Evolutionary conservation across 2,888 invertebrate species (phyloP).

Genomic region (Lasioglossum pauxillum): DNA sequence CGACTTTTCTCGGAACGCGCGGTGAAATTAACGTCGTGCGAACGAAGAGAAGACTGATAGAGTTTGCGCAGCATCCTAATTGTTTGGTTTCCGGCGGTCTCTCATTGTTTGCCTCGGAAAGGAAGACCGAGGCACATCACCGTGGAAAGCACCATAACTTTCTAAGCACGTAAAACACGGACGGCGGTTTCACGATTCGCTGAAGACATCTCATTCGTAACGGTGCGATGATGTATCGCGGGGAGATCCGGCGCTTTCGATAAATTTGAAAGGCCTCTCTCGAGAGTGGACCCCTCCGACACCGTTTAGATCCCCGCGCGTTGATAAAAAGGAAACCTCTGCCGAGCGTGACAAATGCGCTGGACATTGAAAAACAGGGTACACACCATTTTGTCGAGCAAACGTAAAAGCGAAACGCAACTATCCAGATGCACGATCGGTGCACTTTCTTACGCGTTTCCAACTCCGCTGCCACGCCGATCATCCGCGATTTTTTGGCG

Average conservation of each 20-base stretch:
- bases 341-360: constrained; percentile 7
- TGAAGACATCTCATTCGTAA: constrained; percentile 63
- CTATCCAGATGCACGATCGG: neutral
- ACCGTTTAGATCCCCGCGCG: constrained; percentile 11
- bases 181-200: constrained; percentile 69
- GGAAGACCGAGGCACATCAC: constrained; percentile 29
- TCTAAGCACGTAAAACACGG: constrained; percentile 72
- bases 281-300: constrained; percentile 45
- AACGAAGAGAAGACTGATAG: neutral
- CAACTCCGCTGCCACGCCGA: neutral
- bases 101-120: constrained; percentile 45
- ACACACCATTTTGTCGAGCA: neutral
- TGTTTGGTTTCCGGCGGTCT: neutral
- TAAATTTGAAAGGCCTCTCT: constrained; percentile 61
- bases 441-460: neutral
- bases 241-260: constrained; percentile 61
- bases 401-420: constrained; percentile 5
- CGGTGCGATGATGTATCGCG: constrained; percentile 57
- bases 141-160: constrained; percentile 77
- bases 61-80: neutral
- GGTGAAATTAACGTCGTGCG: neutral
- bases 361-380: neutral
- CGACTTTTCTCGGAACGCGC: neutral
- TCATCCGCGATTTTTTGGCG: neutral
- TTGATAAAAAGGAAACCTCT: constrained; percentile 36